Evolutionary conservation across 2,113 vertebrate genomes (phyloP).

Genomic region (Pituophis catenifer): DNA sequence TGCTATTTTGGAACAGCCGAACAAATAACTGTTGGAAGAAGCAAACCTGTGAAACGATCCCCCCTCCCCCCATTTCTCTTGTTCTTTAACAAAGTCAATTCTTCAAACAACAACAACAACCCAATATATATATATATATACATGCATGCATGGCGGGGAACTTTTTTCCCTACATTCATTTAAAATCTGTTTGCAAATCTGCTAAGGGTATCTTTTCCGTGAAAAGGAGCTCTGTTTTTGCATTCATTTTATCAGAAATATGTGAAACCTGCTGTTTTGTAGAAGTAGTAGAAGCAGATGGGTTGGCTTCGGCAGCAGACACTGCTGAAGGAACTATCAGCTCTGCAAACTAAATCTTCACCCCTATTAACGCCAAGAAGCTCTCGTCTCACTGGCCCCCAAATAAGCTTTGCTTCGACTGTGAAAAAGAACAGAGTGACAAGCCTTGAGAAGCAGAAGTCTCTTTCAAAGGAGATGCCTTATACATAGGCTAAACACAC

Average conservation of each 20-base stretch:
- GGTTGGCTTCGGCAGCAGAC: slow-evolving; percentile 59
- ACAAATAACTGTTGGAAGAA: slow-evolving; percentile 64
- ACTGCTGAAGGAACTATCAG: slow-evolving; percentile 57
- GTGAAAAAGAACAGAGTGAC: not conserved
- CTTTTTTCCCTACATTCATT: slow-evolving; percentile 66
- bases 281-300: slow-evolving; percentile 71
- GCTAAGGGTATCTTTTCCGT: slow-evolving; percentile 67
- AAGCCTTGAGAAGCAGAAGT: not conserved
- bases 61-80: slow-evolving; percentile 44
- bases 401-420: not conserved
- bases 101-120: slow-evolving; percentile 37
- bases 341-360: slow-evolving; percentile 54
- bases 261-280: slow-evolving; percentile 72
- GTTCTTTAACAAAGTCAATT: slow-evolving; percentile 63
- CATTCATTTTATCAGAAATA: slow-evolving; percentile 69
- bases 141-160: slow-evolving; percentile 49
- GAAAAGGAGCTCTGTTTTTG: slow-evolving; percentile 66
- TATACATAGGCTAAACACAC: not conserved
- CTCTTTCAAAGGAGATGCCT: not conserved
- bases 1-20: slow-evolving; percentile 55
- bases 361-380: slow-evolving; percentile 56
- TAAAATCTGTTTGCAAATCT: slow-evolving; percentile 72
- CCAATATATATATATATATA: not conserved
- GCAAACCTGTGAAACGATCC: slow-evolving; percentile 56
- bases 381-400: slow-evolving; percentile 36